A percentile compares a stretch with the other conserved stretches of the same genome.
Evolutionary conservation across 2,888 invertebrate species (phyloP).

Genomic region (Phyllotreta cruciferae): DNA sequence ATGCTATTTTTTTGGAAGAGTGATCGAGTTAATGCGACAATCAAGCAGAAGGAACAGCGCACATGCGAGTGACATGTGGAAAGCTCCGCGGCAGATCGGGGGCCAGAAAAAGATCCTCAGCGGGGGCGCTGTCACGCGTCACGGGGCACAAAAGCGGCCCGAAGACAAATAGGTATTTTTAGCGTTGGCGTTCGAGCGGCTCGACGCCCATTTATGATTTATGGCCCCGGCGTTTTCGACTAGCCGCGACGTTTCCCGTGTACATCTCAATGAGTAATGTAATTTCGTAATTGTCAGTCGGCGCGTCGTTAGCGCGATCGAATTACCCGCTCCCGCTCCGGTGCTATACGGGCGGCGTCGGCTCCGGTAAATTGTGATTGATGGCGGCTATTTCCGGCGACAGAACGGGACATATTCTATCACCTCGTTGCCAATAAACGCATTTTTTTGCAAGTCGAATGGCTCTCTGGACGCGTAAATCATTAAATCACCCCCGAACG

Average conservation of each 20-base stretch:
- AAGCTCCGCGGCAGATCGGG: conserved; percentile 15
- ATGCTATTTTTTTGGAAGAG: no score
- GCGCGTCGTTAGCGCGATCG: conserved; percentile 56
- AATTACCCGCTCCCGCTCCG: conserved; percentile 48
- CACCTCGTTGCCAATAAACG: conserved; percentile 57
- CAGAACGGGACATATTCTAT: conserved; percentile 56
- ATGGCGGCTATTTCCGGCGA: conserved; percentile 58
- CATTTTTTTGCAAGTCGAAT: conserved; percentile 59
- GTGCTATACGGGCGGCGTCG: no score
- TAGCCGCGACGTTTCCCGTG: conserved; percentile 53
- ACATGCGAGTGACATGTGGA: conserved; percentile 17
- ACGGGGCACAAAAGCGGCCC: conserved; percentile 52
- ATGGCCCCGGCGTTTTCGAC: conserved; percentile 54
- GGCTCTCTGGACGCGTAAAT: conserved; percentile 60
- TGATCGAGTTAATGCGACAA: background rate
- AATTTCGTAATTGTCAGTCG: conserved; percentile 60
- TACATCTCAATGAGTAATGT: conserved; percentile 59
- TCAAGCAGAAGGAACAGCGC: background rate
- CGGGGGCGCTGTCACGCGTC: conserved; percentile 51
- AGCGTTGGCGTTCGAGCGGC: conserved; percentile 49
- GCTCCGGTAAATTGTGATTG: conserved; percentile 56
- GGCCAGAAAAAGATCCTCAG: conserved; percentile 34
- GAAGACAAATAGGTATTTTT: conserved; percentile 58
- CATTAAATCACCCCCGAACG: conserved; percentile 59
- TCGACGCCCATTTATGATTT: conserved; percentile 57